Evolutionary conservation across 35 echinoderm and acorn worm species (phyloP), one percentile per base, ranked within the genome.

Genomic region (Strongylocentrotus purpuratus): DNA sequence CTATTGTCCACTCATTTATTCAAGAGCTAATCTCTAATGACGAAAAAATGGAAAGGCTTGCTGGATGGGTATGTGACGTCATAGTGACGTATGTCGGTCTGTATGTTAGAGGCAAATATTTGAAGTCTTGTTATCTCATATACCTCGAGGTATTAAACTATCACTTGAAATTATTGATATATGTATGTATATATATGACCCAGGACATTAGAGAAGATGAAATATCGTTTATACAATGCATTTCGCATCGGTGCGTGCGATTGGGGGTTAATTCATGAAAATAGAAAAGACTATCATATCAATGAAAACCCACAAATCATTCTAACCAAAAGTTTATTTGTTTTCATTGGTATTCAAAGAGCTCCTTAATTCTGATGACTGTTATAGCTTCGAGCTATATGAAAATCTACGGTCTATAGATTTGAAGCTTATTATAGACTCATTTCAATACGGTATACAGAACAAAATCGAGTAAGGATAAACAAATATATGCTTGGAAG

Each of bases 1-100:
- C 65, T 78, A 78, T 78, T 78, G 65, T 78, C 65, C 20, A n/a
- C 28, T 78, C 65, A 78, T 78, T 78, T 78, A 78, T 78, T 78
- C 22, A 31, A 78, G 28, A 78, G 28, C 65, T 78, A 78, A 78
- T 78, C 65, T 78, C 65, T 78, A 78, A 78, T 78, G 65, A 78
- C 65, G 5, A n/a, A 22, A 78, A 78, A 18, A 4, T 22, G 35
- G 25, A 28, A 70, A 28, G 61, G 17, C 20, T 70, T 70, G 18
- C 20, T 70, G 25, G 65, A 78, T 78, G 4, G 65, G 22, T n/a
- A 1, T n/a, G 65, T 78, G 65, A 78, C 65, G 22, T 78, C 22
- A 78, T 78, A 78, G 65, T 78, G 65, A 78, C 65, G 65, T 78
- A 78, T 78, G 61, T 70, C 25, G 5, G 0, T 28, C 61, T 70